A percentile compares a stretch with the other conserved stretches of the same genome.
Conservation (phyloP, 2,888 invertebrate genomes). For the Hanleya hanleyi region DNA sequence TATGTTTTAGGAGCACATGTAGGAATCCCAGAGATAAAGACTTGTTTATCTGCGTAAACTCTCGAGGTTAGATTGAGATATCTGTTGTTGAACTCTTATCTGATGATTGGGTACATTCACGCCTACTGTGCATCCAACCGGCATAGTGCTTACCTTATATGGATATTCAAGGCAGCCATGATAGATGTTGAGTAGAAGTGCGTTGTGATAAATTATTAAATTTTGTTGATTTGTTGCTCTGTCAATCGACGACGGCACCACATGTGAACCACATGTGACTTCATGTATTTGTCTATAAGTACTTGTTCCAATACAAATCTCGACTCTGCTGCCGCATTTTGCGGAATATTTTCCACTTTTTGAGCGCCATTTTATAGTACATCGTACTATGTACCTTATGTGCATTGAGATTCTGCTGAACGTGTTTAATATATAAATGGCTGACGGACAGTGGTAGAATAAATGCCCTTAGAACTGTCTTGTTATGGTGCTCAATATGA, state of each 20-base stretch:
- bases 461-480: too few relatives aligned
- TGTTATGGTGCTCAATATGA: too few relatives aligned
- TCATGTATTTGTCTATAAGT: too few relatives aligned
- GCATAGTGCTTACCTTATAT: too few relatives aligned
- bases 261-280: too few relatives aligned
- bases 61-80: not conserved
- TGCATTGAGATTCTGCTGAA: not conserved
- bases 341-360: not conserved
- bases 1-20: not conserved
- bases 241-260: too few relatives aligned
- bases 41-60: not conserved
- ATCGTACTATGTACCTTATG: not conserved
- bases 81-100: not conserved
- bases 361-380: not conserved
- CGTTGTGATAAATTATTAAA: not conserved
- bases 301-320: too few relatives aligned
- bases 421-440: too few relatives aligned
- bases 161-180: not conserved
- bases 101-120: not conserved
- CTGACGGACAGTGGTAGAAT: too few relatives aligned
- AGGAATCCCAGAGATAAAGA: not conserved
- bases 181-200: not conserved
- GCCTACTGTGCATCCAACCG: too few relatives aligned
- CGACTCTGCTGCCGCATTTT: not conserved
- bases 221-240: too few relatives aligned